These are phyloP conservation scores for Sardina pilchardus DNA, from an alignment of 2,113 vertebrate species.

Conservation along the genomic window DNA sequence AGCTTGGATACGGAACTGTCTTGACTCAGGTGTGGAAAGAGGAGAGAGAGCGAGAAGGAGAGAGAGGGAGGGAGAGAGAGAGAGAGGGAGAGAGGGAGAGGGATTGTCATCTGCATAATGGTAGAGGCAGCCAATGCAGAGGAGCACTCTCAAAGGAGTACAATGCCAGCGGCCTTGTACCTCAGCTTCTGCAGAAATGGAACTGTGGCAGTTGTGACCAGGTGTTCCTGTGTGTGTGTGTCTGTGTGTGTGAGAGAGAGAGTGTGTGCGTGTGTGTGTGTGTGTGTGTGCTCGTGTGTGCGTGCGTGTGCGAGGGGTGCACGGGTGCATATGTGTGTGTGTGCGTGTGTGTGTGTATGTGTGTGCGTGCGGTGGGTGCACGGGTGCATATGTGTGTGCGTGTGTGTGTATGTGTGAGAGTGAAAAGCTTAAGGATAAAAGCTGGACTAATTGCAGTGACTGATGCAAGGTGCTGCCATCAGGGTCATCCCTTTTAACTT, in stretches of 20 bases:
- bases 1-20: neutral
- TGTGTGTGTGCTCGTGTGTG: neutral
- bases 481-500: slow-evolving; percentile 29
- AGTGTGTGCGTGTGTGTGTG: neutral
- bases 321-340: slow-evolving; percentile 1
- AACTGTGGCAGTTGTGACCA: slow-evolving; percentile 12
- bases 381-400: neutral
- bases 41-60: slow-evolving; percentile 1
- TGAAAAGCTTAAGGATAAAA: slow-evolving; percentile 62
- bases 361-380: neutral
- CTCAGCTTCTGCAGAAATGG: neutral
- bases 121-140: slow-evolving; percentile 17
- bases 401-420: neutral
- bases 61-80: neutral
- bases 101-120: slow-evolving; percentile 42
- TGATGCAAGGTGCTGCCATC: slow-evolving; percentile 16
- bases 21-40: neutral
- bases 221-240: neutral
- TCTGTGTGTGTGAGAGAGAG: slow-evolving; percentile 17
- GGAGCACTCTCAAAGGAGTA: slow-evolving; percentile 31
- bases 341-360: neutral
- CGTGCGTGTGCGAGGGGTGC: neutral
- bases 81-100: slow-evolving; percentile 12
- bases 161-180: slow-evolving; percentile 55
- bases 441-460: slow-evolving; percentile 8